Conservation (phyloP, 2,797 vertebrate genomes). For the Antennarius maculatus region DNA sequence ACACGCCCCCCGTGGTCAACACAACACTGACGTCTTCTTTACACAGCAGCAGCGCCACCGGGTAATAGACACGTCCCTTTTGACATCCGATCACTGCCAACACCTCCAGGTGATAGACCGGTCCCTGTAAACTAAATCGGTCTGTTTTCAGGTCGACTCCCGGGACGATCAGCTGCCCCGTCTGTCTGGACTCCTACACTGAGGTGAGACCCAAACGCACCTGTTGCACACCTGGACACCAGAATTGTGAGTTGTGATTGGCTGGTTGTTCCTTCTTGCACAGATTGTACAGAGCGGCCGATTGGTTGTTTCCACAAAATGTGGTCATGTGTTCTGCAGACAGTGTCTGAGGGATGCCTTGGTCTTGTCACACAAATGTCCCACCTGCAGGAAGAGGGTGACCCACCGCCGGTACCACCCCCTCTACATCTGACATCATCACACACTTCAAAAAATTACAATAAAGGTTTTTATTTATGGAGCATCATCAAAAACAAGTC, state of each 20-base stretch:
- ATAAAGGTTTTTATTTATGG: no score
- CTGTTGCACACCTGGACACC: background rate
- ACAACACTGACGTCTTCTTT: conserved; percentile 45
- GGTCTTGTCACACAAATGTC: conserved; percentile 87
- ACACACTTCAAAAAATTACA: background rate
- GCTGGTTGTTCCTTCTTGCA: background rate
- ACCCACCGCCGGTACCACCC: conserved; percentile 93
- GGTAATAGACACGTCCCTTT: conserved; percentile 48
- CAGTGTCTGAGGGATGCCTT: conserved; percentile 93
- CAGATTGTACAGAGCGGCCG: conserved; percentile 92
- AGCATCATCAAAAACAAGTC: no score
- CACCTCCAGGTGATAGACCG: conserved; percentile 11
- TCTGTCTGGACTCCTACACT: conserved; percentile 91
- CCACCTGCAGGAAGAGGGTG: conserved; percentile 93
- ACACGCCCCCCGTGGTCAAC: conserved; percentile 29
- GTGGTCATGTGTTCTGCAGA: conserved; percentile 96
- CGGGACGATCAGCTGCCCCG: conserved; percentile 88
- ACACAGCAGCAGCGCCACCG: conserved; percentile 55
- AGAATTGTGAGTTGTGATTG: conserved; percentile 2
- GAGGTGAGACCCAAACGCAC: conserved; percentile 83
- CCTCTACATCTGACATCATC: conserved; percentile 85
- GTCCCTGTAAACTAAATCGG: background rate
- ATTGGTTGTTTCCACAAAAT: conserved; percentile 93
- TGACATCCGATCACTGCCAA: no score
- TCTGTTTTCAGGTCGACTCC: conserved; percentile 71